A percentile compares a stretch with the other conserved stretches of the same genome.
These are phyloP conservation scores for Spilosoma lubricipeda DNA, from an alignment of 2,888 invertebrate species.

Conservation along the genomic window DNA sequence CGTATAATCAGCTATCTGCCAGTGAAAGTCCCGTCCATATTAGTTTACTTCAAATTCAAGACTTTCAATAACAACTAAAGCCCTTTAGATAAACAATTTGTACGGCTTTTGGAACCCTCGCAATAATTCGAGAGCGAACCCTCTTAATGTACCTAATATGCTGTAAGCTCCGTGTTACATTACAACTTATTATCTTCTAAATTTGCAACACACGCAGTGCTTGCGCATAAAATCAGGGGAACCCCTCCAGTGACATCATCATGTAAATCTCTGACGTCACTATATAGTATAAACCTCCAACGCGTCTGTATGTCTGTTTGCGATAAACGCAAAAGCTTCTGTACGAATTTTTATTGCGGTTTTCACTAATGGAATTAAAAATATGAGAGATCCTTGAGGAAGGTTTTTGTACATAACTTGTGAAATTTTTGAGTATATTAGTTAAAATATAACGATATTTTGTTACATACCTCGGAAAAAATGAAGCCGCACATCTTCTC, in stretches of 20 bases:
- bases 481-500: no score
- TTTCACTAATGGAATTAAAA: no score
- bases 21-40: neutral
- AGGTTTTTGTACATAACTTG: no score
- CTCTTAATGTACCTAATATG: slow-evolving; percentile 5
- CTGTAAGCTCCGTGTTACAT: slow-evolving; percentile 13
- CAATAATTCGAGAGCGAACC: neutral
- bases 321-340: no score
- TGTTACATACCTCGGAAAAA: no score
- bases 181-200: slow-evolving; percentile 22
- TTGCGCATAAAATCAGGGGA: slow-evolving; percentile 1
- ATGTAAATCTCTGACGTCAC: neutral
- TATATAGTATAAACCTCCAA: no score
- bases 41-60: neutral
- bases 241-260: neutral
- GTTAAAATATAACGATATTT: no score
- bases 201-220: slow-evolving; percentile 18
- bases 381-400: no score
- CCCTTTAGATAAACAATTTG: slow-evolving; percentile 17
- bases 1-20: no score
- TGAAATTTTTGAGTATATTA: no score
- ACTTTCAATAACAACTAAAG: neutral
- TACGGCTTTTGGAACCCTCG: slow-evolving; percentile 11
- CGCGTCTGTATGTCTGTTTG: no score
- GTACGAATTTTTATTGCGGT: no score